Evolutionary conservation across 2,888 invertebrate species (phyloP), one percentile per base, ranked within the genome.

Genomic region (Resseliella maxima): DNA sequence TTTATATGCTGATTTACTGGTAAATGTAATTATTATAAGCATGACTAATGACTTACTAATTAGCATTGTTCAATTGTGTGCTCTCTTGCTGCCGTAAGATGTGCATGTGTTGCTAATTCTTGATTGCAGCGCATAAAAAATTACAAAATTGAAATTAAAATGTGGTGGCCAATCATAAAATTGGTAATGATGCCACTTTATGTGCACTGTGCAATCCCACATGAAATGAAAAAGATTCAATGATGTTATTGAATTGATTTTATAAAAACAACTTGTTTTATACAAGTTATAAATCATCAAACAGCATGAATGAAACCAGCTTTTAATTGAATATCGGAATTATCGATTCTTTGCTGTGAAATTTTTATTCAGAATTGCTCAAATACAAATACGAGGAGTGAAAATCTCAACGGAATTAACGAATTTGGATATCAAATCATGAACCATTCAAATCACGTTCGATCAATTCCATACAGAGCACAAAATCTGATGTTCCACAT

Each of bases 1-100:
- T 72, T 72, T 72, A 72, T 72, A 31, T 72, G 31, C 35, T 72
- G 72, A 72, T 72, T 72, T 31, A 72, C 72, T 72, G 18, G 31
- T 15, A n/a, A 72, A 72, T 35, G 72, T 35, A 72, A 72, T 72
- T 72, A 72, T 72, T 72, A 15, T 72, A 35, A 72, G 72, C 72
- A 72, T 72, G 72, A 72, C 72, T 72, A 72, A 72, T 72, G 72
- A 72, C 72, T 72, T 15, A 27, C 72, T 72, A 72, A 72, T 72
- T 72, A 72, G 72, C 72, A 31, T 3, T 15, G 31, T 31, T 72
- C 31, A 72, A 31, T 15, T 27, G 31, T 72, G 18, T 24, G 5
- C 72, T 72, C 31, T 15, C 18, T 31, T 12, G 18, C 8, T 0
- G 0, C 18, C 31, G 72, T 59, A 24, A 8, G n/a, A 18, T 3